Evolutionary conservation across 2,113 vertebrate species (phyloP).

Genomic region (Channa argus): DNA sequence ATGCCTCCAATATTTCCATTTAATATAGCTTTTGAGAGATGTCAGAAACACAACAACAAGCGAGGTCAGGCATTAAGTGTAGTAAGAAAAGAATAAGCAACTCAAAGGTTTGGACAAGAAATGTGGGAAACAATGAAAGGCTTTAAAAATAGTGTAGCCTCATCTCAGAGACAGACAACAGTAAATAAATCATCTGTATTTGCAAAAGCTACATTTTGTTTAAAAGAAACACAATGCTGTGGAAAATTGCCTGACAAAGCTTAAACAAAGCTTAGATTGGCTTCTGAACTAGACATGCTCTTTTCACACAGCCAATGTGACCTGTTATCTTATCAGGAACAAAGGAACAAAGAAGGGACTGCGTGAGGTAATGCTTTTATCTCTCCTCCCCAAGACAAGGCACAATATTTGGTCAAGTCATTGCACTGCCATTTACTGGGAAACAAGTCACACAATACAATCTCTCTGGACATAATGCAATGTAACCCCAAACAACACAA

Average conservation of each 20-base stretch:
- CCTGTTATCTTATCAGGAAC: conserved; percentile 68
- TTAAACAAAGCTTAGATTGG: conserved; percentile 27
- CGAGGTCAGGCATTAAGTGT: not conserved
- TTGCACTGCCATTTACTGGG: conserved; percentile 31
- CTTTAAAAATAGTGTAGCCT: not conserved
- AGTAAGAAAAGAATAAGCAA: conserved; percentile 22
- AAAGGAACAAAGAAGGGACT: conserved; percentile 27
- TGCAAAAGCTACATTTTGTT: conserved; percentile 8
- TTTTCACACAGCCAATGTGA: conserved; percentile 56
- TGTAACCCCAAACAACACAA: conserved; percentile 5
- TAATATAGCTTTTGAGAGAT: conserved; percentile 29
- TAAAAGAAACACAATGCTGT: conserved; percentile 9
- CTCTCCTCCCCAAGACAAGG: conserved; percentile 33
- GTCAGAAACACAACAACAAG: conserved; percentile 2
- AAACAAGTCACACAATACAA: conserved; percentile 12
- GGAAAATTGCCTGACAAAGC: conserved; percentile 30
- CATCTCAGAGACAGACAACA: conserved; percentile 2
- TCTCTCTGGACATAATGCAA: conserved; percentile 14
- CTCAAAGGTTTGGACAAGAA: conserved; percentile 1
- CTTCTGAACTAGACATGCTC: conserved; percentile 28
- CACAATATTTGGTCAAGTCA: conserved; percentile 35
- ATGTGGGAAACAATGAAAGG: not conserved
- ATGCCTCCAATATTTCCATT: conserved; percentile 38
- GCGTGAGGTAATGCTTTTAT: conserved; percentile 60
- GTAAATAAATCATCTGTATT: conserved; percentile 40